These are phyloP conservation scores for Petrocephalus zakoni DNA, from an alignment of 2,113 vertebrate genomes.

Conservation along the genomic window DNA sequence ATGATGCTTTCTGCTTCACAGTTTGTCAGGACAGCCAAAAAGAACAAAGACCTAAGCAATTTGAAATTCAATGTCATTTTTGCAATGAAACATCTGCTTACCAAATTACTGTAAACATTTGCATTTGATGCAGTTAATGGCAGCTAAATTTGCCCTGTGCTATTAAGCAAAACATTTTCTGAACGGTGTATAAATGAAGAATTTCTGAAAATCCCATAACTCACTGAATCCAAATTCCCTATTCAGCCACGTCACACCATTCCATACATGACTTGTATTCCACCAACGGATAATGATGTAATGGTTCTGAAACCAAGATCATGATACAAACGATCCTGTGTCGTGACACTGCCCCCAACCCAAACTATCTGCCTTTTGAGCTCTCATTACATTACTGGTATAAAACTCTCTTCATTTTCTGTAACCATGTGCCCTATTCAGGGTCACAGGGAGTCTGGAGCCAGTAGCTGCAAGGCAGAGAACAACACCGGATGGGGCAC, in stretches of 20 bases:
- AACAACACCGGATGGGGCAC: no score
- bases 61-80: not conserved
- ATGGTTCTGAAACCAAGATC: not conserved
- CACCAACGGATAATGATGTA: not conserved
- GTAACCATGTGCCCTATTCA: no score
- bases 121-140: not conserved
- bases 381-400: no score
- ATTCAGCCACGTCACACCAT: not conserved
- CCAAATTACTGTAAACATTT: not conserved
- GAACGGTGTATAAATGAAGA: not conserved
- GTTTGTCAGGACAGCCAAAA: not conserved
- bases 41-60: not conserved
- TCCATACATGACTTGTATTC: not conserved
- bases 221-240: not conserved
- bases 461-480: no score
- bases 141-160: not conserved
- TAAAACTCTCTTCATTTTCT: no score
- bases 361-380: no score
- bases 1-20: not conserved
- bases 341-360: not conserved
- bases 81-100: not conserved
- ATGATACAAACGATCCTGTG: not conserved
- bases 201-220: not conserved
- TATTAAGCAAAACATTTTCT: not conserved
- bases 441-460: no score